Evolutionary conservation across 2,888 invertebrate genomes (phyloP).

Genomic region (Tipula lateralis): DNA sequence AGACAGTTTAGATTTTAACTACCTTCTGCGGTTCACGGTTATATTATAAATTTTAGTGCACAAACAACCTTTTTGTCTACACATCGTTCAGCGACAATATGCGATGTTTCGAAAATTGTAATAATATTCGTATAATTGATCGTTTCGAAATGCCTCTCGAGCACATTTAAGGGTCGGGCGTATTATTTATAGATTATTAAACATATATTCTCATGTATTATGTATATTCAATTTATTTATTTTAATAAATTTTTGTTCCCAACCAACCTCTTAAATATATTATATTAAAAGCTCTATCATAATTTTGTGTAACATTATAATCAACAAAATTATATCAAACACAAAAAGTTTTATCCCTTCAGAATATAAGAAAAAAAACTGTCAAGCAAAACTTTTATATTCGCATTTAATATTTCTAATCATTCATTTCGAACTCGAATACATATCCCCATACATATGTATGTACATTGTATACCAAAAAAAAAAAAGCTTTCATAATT

Average conservation of each 20-base stretch:
- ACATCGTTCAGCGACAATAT: too few species aligned
- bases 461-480: too few species aligned
- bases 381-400: background rate
- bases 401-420: constrained; percentile 13
- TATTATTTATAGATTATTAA: background rate
- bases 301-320: background rate
- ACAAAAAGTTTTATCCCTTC: background rate
- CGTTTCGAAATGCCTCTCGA: background rate
- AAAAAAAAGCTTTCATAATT: background rate
- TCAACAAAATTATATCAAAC: background rate
- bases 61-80: too few species aligned
- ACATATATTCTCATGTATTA: background rate
- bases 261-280: background rate
- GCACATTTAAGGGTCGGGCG: background rate
- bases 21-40: too few species aligned
- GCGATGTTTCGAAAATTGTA: too few species aligned
- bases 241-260: background rate
- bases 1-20: too few species aligned
- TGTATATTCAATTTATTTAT: background rate
- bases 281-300: background rate
- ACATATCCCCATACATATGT: background rate
- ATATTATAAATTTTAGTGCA: too few species aligned
- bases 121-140: background rate
- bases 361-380: background rate
- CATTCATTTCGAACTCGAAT: background rate